These are phyloP conservation scores for Naja naja DNA, from an alignment of 2,113 vertebrate species.

Conservation along the genomic window DNA sequence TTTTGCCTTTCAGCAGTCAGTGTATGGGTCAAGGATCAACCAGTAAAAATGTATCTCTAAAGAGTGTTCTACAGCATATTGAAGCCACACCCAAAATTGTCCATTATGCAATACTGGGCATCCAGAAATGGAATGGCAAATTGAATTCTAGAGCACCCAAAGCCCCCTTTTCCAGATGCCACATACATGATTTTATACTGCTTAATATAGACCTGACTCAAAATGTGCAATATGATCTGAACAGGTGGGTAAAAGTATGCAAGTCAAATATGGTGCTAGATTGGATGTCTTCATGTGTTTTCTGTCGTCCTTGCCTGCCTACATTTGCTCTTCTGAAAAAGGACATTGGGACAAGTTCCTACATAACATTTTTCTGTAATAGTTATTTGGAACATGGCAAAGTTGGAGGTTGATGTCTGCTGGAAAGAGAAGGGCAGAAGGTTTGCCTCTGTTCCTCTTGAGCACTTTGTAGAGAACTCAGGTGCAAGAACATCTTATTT, in stretches of 20 bases:
- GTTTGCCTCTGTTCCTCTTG: background rate
- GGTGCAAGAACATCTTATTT: background rate
- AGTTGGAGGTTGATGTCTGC: background rate
- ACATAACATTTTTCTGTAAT: background rate
- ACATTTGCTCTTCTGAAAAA: background rate
- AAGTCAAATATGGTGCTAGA: background rate
- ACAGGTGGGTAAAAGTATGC: constrained; percentile 77
- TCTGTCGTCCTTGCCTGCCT: background rate
- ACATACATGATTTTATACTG: constrained; percentile 89
- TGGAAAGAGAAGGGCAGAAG: background rate
- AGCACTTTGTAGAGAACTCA: background rate
- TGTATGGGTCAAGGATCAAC: constrained; percentile 68
- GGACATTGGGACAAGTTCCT: background rate
- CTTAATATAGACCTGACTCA: constrained; percentile 96
- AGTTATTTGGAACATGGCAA: background rate
- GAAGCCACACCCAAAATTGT: constrained; percentile 92
- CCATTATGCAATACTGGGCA: constrained; percentile 87
- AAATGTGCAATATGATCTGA: constrained; percentile 96
- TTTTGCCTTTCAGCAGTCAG: constrained; percentile 68
- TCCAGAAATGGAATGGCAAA: constrained; percentile 89
- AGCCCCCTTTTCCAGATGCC: constrained; percentile 85
- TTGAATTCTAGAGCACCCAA: constrained; percentile 65
- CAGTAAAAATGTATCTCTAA: constrained; percentile 86
- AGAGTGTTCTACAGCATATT: constrained; percentile 87
- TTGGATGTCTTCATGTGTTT: background rate